These are phyloP conservation scores for Flexamia atlantica DNA, from an alignment of 2,888 invertebrate species.

Conservation along the genomic window DNA sequence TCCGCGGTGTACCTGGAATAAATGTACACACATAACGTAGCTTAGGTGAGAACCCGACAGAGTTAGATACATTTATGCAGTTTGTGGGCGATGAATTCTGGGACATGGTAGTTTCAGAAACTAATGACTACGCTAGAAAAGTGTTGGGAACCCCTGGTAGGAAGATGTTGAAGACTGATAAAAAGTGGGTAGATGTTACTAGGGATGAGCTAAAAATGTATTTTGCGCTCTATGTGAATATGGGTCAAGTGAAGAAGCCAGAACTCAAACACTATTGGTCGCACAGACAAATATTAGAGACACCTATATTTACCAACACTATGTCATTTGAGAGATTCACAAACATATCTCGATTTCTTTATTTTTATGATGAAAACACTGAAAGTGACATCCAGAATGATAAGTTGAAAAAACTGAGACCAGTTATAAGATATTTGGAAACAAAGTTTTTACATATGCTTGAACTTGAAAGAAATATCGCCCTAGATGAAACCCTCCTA, in stretches of 20 bases:
- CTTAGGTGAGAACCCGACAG: slow-evolving; percentile 46
- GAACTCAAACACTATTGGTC: neutral
- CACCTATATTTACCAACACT: neutral
- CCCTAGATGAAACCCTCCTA: neutral
- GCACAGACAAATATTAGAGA: neutral
- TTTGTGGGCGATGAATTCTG: slow-evolving; percentile 55
- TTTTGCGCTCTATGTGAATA: slow-evolving; percentile 38
- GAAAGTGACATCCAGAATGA: neutral
- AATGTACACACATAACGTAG: slow-evolving; percentile 16
- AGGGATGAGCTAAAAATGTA: slow-evolving; percentile 52
- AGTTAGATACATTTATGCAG: slow-evolving; percentile 33
- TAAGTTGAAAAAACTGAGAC: slow-evolving; percentile 28
- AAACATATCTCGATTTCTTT: neutral
- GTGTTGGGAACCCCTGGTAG: slow-evolving; percentile 9
- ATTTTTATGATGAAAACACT: neutral
- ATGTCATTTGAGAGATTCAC: neutral
- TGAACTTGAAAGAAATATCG: neutral
- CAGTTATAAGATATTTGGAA: neutral
- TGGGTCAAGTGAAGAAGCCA: slow-evolving; percentile 21
- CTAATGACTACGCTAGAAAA: slow-evolving; percentile 39
- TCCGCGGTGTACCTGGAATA: slow-evolving; percentile 57
- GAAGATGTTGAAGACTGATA: slow-evolving; percentile 20
- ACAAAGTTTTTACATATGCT: neutral
- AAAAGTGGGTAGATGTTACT: slow-evolving; percentile 49
- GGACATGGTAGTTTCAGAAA: slow-evolving; percentile 45